phyloP scores from a whole-genome alignment of 2,888 invertebrate genomes.

The Homarus gammarus region DNA sequence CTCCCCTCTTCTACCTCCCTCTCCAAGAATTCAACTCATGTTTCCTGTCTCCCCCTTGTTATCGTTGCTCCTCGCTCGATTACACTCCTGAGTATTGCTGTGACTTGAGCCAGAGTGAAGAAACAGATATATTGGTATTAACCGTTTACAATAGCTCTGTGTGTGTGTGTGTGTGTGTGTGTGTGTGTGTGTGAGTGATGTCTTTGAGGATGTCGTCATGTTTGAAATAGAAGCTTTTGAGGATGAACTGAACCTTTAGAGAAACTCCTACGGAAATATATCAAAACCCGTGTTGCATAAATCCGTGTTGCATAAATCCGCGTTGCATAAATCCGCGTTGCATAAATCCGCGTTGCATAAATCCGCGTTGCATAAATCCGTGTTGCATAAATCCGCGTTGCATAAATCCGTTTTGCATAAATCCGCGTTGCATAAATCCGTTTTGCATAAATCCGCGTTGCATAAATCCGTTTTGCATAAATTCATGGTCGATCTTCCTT shows the following conservation, averaged over 20 bases:
- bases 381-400: too few species aligned
- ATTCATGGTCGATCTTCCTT: not conserved
- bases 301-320: too few species aligned
- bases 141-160: not conserved
- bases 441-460: too few species aligned
- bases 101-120: too few species aligned
- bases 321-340: too few species aligned
- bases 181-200: not conserved
- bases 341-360: not conserved
- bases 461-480: not conserved
- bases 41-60: not conserved
- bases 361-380: not conserved
- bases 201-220: not conserved
- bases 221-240: not conserved
- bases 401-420: too few species aligned
- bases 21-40: not conserved
- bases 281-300: not conserved
- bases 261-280: too few species aligned
- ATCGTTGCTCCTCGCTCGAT: not conserved
- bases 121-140: too few species aligned
- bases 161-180: conserved; percentile 10
- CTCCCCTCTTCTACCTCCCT: not conserved
- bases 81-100: too few species aligned
- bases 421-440: not conserved
- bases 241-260: too few species aligned